phyloP scores from a whole-genome alignment of 2,888 invertebrate genomes.

The Brachyptera risi region DNA sequence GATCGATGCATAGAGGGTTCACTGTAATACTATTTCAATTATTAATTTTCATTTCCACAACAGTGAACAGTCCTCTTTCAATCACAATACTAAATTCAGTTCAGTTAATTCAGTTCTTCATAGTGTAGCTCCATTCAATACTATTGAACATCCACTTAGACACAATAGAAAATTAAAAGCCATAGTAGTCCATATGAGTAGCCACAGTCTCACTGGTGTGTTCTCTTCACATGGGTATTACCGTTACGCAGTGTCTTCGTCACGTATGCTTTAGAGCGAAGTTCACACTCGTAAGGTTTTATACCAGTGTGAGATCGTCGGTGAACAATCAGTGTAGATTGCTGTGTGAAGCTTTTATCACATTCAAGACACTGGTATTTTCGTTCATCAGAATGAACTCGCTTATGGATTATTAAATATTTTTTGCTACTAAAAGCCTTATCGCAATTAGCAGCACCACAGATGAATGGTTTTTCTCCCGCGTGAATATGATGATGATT shows the following conservation, averaged over 20 bases:
- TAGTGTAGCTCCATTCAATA: too few relatives aligned
- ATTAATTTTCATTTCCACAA: too few relatives aligned
- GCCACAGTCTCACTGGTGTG: too few relatives aligned
- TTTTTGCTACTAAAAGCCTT: slow-evolving; percentile 42
- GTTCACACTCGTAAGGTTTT: slow-evolving; percentile 43
- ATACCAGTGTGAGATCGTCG: slow-evolving; percentile 46
- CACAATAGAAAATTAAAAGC: too few relatives aligned
- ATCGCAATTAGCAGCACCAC: slow-evolving; percentile 26
- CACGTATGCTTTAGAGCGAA: slow-evolving; percentile 46
- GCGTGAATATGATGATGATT: slow-evolving; percentile 33
- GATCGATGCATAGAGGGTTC: too few relatives aligned
- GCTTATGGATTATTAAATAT: slow-evolving; percentile 45
- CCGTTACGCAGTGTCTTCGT: slow-evolving; percentile 36
- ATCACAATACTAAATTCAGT: too few relatives aligned
- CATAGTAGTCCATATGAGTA: too few relatives aligned
- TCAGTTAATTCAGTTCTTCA: too few relatives aligned
- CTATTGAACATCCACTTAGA: too few relatives aligned
- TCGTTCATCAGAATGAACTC: slow-evolving; percentile 50
- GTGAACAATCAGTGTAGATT: slow-evolving; percentile 45
- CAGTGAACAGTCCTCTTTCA: too few relatives aligned
- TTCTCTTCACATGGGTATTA: slow-evolving; percentile 21
- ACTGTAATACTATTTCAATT: too few relatives aligned
- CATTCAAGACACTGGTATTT: slow-evolving; percentile 53
- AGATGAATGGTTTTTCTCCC: slow-evolving; percentile 28
- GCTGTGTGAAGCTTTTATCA: slow-evolving; percentile 46